Base-by-base conservation (phyloP, 1,140 invertebrate genomes). In the Bombus superbus region DNA sequence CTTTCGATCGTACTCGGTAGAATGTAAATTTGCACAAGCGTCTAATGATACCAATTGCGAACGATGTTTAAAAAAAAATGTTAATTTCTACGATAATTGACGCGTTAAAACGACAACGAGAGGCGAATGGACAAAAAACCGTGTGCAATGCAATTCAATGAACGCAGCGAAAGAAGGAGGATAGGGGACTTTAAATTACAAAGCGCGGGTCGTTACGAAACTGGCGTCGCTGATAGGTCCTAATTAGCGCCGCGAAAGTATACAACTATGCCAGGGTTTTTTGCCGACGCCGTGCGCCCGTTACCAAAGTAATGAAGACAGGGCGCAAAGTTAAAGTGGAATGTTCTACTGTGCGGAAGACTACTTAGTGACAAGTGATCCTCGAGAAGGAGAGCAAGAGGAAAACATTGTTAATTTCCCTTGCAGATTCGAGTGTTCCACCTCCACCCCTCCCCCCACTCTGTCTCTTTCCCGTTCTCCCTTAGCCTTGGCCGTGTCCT, bases 331-430 rank as follows among this genome's bases (percentile, higher is more conserved):
- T 91, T 90, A 87, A 92, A 92, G 85, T 90, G 83, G 83, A 88
- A 92, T 87, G 85, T 90, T 86, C 86, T 62, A 80, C 75, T 80
- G 85, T 64, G 78, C 86, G 83, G 77, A 88, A 87, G 90, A 73
- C 87, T 88, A 91, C 87, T 92, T 83, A 87, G 89, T 88, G 88
- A 88, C 85, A 86, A 92, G 90, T 89, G 91, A 92, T 91, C 87
- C 88, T 91, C 68, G 87, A 89, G 89, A 69, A 89, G 73, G 81
- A 87, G 89, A 91, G 87, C 87, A 80, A 88, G 90, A 90, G 90
- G 91, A 92, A 91, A 92, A 92, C 92, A 92, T 91, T 91, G 91
- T 92, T 92, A 92, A 92, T 92, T 92, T 92, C 91, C 90, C 91
- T 92, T 92, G 92, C 90, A 92, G 86, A 92, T 92, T 92, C 86